Conservation (phyloP, 2,113 vertebrate genomes). For the Phodopus roborovskii region DNA sequence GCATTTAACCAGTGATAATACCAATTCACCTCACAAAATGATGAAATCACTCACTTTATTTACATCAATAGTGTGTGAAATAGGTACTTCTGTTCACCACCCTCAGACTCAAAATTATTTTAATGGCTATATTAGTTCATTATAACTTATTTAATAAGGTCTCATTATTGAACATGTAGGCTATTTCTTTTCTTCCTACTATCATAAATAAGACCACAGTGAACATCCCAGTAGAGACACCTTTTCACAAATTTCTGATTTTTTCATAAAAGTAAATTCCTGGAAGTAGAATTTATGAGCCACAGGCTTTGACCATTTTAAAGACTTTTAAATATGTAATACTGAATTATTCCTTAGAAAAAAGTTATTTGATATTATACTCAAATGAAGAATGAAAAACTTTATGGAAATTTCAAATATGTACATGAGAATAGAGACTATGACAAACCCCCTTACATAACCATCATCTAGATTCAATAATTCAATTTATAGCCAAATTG, state of each 20-base stretch:
- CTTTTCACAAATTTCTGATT: slow-evolving; percentile 58
- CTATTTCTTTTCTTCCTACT: neutral
- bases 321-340: slow-evolving; percentile 58
- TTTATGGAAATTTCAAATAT: slow-evolving; percentile 35
- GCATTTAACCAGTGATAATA: neutral
- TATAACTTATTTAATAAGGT: neutral
- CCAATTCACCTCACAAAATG: neutral
- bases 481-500: neutral
- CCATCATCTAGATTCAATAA: neutral
- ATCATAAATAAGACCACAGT: slow-evolving; percentile 36
- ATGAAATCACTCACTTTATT: slow-evolving; percentile 16
- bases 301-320: slow-evolving; percentile 68
- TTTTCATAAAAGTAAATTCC: slow-evolving; percentile 57
- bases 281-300: slow-evolving; percentile 71
- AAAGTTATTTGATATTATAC: slow-evolving; percentile 4
- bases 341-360: slow-evolving; percentile 63
- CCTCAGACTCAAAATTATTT: neutral
- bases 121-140: neutral
- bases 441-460: rapidly evolving
- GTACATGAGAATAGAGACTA: neutral
- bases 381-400: slow-evolving; percentile 4
- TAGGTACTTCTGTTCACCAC: neutral
- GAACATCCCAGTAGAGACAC: slow-evolving; percentile 12
- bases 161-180: neutral
- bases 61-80: neutral